Evolutionary conservation across 2,113 vertebrate genomes (phyloP).

Genomic region (Siniperca knerii): DNA sequence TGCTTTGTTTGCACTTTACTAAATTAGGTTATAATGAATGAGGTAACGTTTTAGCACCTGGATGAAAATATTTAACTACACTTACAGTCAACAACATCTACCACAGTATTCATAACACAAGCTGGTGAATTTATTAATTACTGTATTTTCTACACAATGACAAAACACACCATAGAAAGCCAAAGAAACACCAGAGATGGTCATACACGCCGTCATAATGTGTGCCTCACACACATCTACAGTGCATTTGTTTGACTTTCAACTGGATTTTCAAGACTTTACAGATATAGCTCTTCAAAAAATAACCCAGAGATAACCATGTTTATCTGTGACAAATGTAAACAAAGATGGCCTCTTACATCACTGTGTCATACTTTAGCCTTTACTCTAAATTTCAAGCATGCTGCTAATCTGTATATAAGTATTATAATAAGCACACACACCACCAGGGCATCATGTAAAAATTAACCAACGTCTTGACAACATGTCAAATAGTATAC

Average conservation of each 20-base stretch:
- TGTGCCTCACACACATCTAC: not conserved
- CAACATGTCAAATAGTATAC: not conserved
- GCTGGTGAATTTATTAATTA: not conserved
- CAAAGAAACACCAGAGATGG: not conserved
- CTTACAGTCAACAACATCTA: not conserved
- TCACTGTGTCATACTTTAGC: constrained; percentile 8
- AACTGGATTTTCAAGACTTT: not conserved
- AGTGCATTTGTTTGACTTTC: not conserved
- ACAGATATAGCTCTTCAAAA: not conserved
- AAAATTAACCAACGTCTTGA: not conserved
- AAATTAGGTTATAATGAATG: not conserved
- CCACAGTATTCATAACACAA: not conserved
- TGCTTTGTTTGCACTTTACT: not conserved
- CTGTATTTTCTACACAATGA: not conserved
- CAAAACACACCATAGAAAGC: not conserved
- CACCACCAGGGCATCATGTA: not conserved
- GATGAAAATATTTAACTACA: not conserved
- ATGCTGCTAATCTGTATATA: not conserved
- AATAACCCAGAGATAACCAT: not conserved
- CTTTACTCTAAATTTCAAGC: constrained; percentile 24
- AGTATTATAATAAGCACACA: not conserved
- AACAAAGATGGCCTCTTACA: constrained; percentile 37
- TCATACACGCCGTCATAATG: not conserved
- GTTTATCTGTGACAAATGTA: constrained; percentile 5
- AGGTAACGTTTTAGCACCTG: not conserved